Base-by-base conservation (phyloP, 2,888 invertebrate genomes). In the Drosophila flavopinicola region DNA sequence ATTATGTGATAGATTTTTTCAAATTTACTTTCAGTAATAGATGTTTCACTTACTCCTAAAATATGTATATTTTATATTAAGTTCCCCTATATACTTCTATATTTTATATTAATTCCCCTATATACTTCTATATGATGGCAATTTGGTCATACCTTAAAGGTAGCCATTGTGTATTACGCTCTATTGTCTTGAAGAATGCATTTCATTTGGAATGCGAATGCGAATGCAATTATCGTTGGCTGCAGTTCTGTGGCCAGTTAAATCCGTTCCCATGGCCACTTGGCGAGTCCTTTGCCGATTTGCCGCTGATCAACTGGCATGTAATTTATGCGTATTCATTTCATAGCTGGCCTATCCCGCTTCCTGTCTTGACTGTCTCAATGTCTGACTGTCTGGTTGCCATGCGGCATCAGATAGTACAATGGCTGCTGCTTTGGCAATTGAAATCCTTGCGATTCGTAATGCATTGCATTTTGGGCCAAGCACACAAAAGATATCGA, bases 321-420 rank as follows among this genome's bases (percentile, higher is more conserved):
- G 80, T 78, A 83, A 83, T 83, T 84, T 85, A 85, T 84, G 84
- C 87, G 85, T 84, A 87, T 84, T 87, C 71, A 87, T 84, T 84
- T 87, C 75, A 87, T 75, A 60, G 66, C 66, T 69, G 68, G 77
- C 74, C 87, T 79, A 87, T 85, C 77, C 87, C 75, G 77, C 84
- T 85, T 85, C 85, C 85, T 87, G 85, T 67, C 54, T 54, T 3
- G 45, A 42, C 42, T 6, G n/a, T 42, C 30, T 23, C 15, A 45
- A 54, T 10, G 35, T 39, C 33, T 3, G 10, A 44, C 32, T 15
- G 25, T 37, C 25, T 53, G 53, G 48, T 37, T 37, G 17, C 10
- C 30, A 35, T 13, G 10, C 29, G 27, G 15, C 17, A 44, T 42
- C 37, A 29, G 47, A 51, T 51, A 48, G 59, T 66, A 77, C 76